phyloP scores from a whole-genome alignment of 2,113 vertebrate species.

The Ibidorhyncha struthersii region DNA sequence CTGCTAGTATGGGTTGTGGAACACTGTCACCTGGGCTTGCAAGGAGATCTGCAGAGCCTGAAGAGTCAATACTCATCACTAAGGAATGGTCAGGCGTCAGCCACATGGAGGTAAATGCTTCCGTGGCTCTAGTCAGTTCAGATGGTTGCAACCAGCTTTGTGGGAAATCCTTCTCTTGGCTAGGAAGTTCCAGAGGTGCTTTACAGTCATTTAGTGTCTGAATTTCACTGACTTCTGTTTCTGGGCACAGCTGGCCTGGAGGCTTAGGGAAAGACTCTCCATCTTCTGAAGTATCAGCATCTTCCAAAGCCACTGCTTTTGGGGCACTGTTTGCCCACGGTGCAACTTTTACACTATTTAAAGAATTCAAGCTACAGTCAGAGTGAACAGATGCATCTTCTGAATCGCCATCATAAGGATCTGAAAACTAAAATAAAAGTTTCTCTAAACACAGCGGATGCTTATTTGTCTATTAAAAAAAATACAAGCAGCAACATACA shows the following conservation, averaged over 20 bases:
- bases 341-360: background rate
- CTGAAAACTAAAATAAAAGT: constrained; percentile 75
- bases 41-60: background rate
- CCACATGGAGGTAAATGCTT: background rate
- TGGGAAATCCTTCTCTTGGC: background rate
- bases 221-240: background rate
- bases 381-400: constrained; percentile 72
- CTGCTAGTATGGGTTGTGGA: background rate
- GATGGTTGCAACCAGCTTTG: background rate
- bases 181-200: background rate
- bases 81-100: background rate
- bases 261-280: background rate
- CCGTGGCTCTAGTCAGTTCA: background rate
- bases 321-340: background rate
- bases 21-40: background rate
- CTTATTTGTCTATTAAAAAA: background rate
- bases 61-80: background rate
- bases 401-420: constrained; percentile 84
- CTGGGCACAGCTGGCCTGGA: background rate
- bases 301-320: background rate
- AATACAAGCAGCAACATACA: background rate
- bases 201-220: constrained; percentile 42
- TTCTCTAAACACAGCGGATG: background rate
- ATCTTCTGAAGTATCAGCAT: background rate
- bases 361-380: background rate